phyloP scores from a whole-genome alignment of 1,140 invertebrate genomes.

The Ephestia elutella region DNA sequence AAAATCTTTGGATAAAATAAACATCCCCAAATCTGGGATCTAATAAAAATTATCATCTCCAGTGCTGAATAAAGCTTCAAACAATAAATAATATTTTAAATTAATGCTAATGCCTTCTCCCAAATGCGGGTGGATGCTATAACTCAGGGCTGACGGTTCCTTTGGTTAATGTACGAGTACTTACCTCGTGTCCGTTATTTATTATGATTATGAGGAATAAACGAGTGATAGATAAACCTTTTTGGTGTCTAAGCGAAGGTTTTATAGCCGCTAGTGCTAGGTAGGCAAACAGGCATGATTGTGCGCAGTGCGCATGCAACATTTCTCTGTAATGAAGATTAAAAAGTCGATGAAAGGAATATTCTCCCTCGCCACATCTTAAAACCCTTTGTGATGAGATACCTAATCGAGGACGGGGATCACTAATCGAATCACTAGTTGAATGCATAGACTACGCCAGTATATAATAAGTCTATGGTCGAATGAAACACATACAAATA shows the following conservation, averaged over 20 bases:
- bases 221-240: constrained; percentile 31
- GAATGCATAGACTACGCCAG: too few species aligned
- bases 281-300: background rate
- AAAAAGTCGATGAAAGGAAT: too few species aligned
- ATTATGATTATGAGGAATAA: constrained; percentile 32
- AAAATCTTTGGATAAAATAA: background rate
- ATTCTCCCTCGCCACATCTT: too few species aligned
- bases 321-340: too few species aligned
- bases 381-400: too few species aligned
- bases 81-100: constrained; percentile 51
- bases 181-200: constrained; percentile 28
- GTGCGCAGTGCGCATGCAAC: too few species aligned
- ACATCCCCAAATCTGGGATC: background rate
- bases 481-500: too few species aligned
- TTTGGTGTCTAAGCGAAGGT: constrained; percentile 8
- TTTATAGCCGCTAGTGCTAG: background rate
- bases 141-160: constrained; percentile 29
- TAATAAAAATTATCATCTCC: background rate
- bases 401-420: too few species aligned
- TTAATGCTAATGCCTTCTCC: constrained; percentile 40
- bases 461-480: too few species aligned
- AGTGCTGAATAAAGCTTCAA: constrained; percentile 24
- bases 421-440: too few species aligned
- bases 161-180: constrained; percentile 35
- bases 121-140: constrained; percentile 32